Base-by-base conservation (phyloP, 2,888 invertebrate genomes). In the Sylvicola cinctus region DNA sequence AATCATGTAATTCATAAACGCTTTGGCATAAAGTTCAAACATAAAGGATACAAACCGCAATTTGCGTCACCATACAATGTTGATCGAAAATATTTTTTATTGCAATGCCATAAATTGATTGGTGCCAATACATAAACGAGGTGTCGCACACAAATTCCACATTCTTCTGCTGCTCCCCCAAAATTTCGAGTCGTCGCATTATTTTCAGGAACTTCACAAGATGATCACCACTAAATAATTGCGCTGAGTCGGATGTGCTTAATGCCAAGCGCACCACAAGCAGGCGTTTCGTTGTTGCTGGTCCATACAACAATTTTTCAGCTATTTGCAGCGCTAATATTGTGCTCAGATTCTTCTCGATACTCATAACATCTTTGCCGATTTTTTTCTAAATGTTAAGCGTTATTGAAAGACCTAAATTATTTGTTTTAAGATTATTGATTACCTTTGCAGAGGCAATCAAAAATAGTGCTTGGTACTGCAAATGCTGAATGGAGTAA, bases 91-190 rank as follows among this genome's bases (percentile, higher is more conserved):
- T 61, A 49, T 78, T 74, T 39, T 73, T 67, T 44, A 85, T 69
- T 55, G 84, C 81, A 32, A 77, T 68, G 2, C 76, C 74, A 34
- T 84, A 61, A 34, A 84, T 62, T 42, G 74, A 69, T 48, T 76
- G 70, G 57, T 88, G 84, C 74, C 80, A 84, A 49, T 77, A 71
- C 34, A 88, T 57, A 58, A 81, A 78, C 25, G 76, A 73, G 45
- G 79, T 76, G 50, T 80, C 70, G 52, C 75, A 75, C 16, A 73
- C 62, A 39, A 59, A 56, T 32, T 66, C 58, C 39, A 84, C 52
- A 37, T 67, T 55, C 11, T 59, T 49, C 27, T 66, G 61, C 39
- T 77, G 63, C 44, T 67, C 66, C 32, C 68, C 62, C 32, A 84
- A 58, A 29, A 63, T 56, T 47, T 73, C 70, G 34, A 80, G 62